Conservation (phyloP, 1,140 invertebrate species). For the Polypedilum pembai region DNA sequence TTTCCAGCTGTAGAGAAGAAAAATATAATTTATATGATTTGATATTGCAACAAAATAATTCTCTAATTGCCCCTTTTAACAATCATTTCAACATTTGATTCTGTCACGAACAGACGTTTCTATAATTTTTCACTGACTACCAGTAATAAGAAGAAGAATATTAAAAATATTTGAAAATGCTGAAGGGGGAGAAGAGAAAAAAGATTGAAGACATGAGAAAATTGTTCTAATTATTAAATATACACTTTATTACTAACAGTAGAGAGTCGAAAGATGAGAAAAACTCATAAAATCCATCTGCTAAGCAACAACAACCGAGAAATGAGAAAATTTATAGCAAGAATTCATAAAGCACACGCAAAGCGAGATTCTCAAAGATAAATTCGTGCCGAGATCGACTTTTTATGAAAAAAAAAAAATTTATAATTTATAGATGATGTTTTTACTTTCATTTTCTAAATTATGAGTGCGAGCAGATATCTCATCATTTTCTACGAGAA, state of each 20-base stretch:
- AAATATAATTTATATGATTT: constrained; percentile 3
- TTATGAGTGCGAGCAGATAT: constrained; percentile 2
- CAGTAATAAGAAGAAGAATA: background rate
- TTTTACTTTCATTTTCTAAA: background rate
- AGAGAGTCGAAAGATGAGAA: background rate
- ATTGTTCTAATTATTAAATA: constrained; percentile 20
- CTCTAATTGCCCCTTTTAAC: constrained; percentile 10
- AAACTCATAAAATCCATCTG: constrained; percentile 18
- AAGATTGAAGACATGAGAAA: background rate
- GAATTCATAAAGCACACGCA: constrained; percentile 11
- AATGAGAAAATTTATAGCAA: background rate
- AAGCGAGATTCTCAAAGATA: background rate
- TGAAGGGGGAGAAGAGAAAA: background rate
- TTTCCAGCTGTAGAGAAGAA: background rate
- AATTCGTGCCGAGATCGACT: constrained; percentile 1
- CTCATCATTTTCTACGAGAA: background rate
- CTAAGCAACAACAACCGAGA: background rate
- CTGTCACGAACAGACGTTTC: constrained; percentile 10
- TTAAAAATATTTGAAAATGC: background rate
- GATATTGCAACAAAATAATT: constrained; percentile 19
- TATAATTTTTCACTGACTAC: background rate
- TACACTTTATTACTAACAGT: background rate
- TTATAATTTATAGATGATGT: background rate
- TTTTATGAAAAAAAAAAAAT: background rate
- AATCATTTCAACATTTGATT: constrained; percentile 5